Evolutionary conservation across 2,888 invertebrate genomes (phyloP).

Genomic region (Drosophila borborema): DNA sequence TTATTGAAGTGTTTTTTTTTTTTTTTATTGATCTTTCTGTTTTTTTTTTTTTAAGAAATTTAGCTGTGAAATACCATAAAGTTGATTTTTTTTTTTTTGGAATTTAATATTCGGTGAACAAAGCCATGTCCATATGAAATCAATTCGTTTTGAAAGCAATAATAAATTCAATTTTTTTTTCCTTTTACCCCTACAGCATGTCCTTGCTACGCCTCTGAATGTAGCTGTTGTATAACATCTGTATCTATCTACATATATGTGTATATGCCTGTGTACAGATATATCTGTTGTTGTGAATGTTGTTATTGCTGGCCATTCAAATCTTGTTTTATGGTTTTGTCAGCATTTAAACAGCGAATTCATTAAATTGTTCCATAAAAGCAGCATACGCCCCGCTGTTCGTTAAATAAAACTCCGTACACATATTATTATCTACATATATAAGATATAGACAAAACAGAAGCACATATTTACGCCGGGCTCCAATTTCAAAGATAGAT

Average conservation of each 20-base stretch:
- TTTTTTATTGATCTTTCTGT: too few relatives aligned
- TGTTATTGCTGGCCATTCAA: slow-evolving; percentile 50
- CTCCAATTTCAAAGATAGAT: not conserved
- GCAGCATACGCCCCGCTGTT: slow-evolving; percentile 36
- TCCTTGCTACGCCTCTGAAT: slow-evolving; percentile 27
- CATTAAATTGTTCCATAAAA: slow-evolving; percentile 56
- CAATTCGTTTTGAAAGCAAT: slow-evolving; percentile 26
- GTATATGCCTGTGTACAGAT: slow-evolving; percentile 6
- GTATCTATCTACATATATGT: slow-evolving; percentile 6
- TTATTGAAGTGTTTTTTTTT: not conserved
- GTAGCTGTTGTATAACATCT: not conserved
- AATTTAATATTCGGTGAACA: slow-evolving; percentile 24
- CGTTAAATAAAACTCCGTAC: slow-evolving; percentile 18
- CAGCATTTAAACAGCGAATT: slow-evolving; percentile 64
- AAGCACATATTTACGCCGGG: not conserved
- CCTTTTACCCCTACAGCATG: slow-evolving; percentile 2
- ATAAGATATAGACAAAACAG: not conserved
- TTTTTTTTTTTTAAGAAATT: not conserved
- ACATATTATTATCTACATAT: slow-evolving; percentile 7
- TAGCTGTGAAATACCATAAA: not conserved
- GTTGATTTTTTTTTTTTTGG: slow-evolving; percentile 2
- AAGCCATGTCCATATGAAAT: slow-evolving; percentile 26
- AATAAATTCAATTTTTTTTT: slow-evolving; percentile 23
- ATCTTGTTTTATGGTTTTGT: slow-evolving; percentile 67
- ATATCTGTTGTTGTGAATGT: slow-evolving; percentile 20